Conservation (phyloP, 2,888 invertebrate species). For the Dryobotodes eremita region DNA sequence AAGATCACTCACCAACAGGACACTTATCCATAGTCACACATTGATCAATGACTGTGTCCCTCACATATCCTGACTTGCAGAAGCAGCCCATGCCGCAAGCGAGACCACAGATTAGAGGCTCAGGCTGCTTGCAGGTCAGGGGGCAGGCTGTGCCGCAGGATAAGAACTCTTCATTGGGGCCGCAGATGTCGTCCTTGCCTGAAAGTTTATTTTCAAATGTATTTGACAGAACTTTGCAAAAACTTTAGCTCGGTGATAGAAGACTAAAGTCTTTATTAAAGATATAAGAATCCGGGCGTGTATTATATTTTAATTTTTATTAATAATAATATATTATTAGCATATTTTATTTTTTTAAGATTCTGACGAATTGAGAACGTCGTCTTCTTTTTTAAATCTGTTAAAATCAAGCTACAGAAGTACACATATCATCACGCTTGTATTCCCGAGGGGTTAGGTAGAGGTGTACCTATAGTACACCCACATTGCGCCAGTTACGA, state of each 20-base stretch:
- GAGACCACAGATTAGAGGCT: constrained; percentile 77
- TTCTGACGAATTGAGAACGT: too few species aligned
- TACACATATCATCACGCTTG: background rate
- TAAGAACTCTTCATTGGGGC: constrained; percentile 83
- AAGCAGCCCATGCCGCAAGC: constrained; percentile 87
- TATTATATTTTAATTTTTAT: too few species aligned
- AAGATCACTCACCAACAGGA: constrained; percentile 77
- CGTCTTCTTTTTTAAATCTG: background rate
- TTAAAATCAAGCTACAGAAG: background rate
- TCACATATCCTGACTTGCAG: constrained; percentile 83
- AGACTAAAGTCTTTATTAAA: background rate
- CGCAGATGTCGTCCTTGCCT: constrained; percentile 76
- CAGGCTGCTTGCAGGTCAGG: constrained; percentile 81
- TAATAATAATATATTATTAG: too few species aligned
- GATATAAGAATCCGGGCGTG: too few species aligned
- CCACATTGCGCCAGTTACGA: too few species aligned
- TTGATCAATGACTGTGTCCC: constrained; percentile 78
- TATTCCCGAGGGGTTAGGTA: too few species aligned
- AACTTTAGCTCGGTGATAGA: background rate
- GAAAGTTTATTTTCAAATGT: constrained; percentile 8
- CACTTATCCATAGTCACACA: constrained; percentile 84
- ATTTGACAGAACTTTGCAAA: background rate
- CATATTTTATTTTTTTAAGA: too few species aligned
- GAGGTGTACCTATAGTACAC: too few species aligned
- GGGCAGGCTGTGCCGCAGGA: constrained; percentile 84